Evolutionary conservation across 2,113 vertebrate species (phyloP).

Genomic region (Atrichornis clamosus): DNA sequence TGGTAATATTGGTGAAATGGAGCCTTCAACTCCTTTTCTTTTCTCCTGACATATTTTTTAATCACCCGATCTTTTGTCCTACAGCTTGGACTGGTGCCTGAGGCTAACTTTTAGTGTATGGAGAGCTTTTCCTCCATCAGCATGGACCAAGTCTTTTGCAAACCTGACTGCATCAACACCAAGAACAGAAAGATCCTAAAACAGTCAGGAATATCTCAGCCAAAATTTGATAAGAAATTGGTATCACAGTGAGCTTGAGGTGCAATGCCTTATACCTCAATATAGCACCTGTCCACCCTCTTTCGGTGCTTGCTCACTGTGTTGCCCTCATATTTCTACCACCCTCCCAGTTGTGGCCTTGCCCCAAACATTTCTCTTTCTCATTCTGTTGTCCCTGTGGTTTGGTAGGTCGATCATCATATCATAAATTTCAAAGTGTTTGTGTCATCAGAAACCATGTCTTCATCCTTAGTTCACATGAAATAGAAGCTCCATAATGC

Average conservation of each 20-base stretch:
- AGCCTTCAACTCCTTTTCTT: background rate
- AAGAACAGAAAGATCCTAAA: background rate
- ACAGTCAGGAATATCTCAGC: background rate
- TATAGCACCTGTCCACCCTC: background rate
- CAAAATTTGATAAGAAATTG: background rate
- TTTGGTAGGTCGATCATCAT: background rate
- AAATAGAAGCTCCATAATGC: background rate
- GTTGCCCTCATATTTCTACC: background rate
- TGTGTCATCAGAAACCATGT: background rate
- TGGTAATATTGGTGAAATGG: fast-evolving
- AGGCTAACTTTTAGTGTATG: background rate
- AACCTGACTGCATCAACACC: background rate
- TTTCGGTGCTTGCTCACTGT: fast-evolving
- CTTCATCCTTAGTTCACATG: background rate
- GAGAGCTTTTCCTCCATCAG: background rate
- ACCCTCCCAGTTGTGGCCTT: fast-evolving
- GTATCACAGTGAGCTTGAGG: background rate
- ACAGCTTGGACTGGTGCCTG: background rate
- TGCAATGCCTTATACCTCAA: fast-evolving
- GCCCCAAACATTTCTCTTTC: background rate
- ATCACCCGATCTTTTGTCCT: background rate
- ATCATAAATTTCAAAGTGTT: background rate
- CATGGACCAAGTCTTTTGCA: background rate
- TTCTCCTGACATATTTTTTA: background rate
- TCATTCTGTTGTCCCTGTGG: background rate